Evolutionary conservation across 2,888 invertebrate species (phyloP), one percentile per base, ranked within the genome.

Genomic region (Octodonta nipae): DNA sequence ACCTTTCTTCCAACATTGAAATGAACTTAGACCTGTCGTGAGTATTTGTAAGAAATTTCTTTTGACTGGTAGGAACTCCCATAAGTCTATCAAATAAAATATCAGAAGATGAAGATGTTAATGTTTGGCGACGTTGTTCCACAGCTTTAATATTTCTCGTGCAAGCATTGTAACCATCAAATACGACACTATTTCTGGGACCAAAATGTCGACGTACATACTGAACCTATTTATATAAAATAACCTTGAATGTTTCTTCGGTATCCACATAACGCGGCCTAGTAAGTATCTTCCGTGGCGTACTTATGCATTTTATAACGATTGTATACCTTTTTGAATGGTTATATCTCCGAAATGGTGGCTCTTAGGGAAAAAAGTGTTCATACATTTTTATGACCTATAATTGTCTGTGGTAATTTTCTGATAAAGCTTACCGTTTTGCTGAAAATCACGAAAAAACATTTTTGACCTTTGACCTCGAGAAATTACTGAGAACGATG

Each of bases 151-250:
- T 17, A 17, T 17, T 17, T 5, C 8, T 17, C 17, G 17, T 17
- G 8, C 17, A 17, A 17, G 5, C 8, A 8, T 5, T 17, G 8
- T 17, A 17, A 17, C 6, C 17, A 17, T 17, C 17, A 17, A 17
- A 17, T 17, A 17, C 17, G 5, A 17, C 17, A 17, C 6, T 17
- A 17, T 6, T 17, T 33, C 16, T 33, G 6, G 3, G 16, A 28
- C 15, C 33, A 29, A 51, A 31, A 47, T 49, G 37, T 51, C 47
- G 41, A 51, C 16, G 35, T 32, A 35, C 13, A 35, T 35, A 31
- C 26, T 28, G 29, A 32, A 36, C 27, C 25, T 36, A 36, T 36
- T 36, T 30, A 26, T 36, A 22, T n/a, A 33, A 33, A 22, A 30
- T 36, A 33, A 33, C 14, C 15, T 25, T 33, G 20, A 36, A 33